Conservation (phyloP, 2,113 vertebrate genomes). For the Hassar affinis region DNA sequence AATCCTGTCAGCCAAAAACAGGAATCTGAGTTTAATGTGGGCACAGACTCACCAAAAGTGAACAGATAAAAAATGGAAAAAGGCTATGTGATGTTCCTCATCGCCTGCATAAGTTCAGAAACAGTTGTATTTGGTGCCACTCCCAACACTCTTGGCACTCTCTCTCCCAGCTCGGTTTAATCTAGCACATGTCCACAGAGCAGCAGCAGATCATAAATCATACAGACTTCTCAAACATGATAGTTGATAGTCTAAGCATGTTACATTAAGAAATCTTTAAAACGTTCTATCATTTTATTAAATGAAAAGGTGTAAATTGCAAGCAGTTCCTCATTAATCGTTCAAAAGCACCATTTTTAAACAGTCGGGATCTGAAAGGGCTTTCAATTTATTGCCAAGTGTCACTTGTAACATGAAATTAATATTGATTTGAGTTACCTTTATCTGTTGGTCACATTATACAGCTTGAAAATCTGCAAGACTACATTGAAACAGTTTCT, state of each 20-base stretch:
- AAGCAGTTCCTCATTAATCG: neutral
- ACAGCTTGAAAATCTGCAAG: neutral
- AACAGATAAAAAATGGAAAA: neutral
- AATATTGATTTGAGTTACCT: neutral
- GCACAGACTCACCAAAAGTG: neutral
- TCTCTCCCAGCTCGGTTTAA: neutral
- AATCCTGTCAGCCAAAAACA: neutral
- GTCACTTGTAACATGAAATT: constrained; percentile 1
- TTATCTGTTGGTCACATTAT: neutral
- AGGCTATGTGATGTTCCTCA: neutral
- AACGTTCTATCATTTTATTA: neutral
- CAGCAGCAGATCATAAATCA: neutral
- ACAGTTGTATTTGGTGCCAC: neutral
- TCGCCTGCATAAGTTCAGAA: neutral
- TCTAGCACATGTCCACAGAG: neutral
- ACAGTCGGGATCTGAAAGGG: neutral
- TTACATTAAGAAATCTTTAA: neutral
- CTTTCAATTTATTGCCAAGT: neutral
- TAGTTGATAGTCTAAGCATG: neutral
- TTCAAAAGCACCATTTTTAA: neutral
- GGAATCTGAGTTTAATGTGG: neutral
- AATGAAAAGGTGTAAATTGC: neutral
- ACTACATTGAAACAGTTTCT: neutral
- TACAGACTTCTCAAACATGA: neutral
- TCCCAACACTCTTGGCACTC: neutral